These are phyloP conservation scores for Tenrec ecaudatus DNA, from an alignment of 2,113 vertebrate genomes.

Conservation along the genomic window DNA sequence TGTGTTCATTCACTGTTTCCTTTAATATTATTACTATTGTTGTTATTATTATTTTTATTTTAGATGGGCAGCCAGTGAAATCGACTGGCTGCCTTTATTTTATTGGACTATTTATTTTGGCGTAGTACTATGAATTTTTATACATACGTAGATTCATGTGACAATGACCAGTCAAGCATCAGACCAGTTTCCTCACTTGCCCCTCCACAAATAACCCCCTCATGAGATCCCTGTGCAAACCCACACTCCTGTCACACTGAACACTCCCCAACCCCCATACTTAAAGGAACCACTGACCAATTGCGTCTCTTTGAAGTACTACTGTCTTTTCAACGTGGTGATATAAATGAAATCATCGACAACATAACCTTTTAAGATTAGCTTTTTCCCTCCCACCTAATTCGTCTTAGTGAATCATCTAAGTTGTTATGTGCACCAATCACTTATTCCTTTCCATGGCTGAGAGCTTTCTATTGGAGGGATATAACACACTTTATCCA, in stretches of 20 bases:
- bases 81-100: background rate
- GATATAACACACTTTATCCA: background rate
- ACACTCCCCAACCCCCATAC: background rate
- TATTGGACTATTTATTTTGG: background rate
- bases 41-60: background rate
- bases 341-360: background rate
- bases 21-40: background rate
- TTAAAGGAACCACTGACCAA: background rate
- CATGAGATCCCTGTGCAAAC: too few species aligned
- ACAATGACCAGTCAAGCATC: background rate
- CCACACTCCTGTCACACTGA: too few species aligned
- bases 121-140: background rate
- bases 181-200: background rate
- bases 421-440: background rate
- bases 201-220: background rate
- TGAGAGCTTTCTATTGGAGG: too few species aligned
- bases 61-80: background rate
- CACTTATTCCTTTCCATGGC: background rate
- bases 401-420: background rate
- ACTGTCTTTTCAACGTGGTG: background rate
- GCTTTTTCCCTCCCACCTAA: background rate
- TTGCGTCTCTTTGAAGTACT: background rate
- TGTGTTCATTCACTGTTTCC: background rate
- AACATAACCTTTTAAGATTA: background rate
- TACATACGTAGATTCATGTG: background rate